Percentiles rank a stretch among this genome's conserved stretches.
Evolutionary conservation across 2,888 invertebrate genomes (phyloP).

Genomic region (Antitype chi): DNA sequence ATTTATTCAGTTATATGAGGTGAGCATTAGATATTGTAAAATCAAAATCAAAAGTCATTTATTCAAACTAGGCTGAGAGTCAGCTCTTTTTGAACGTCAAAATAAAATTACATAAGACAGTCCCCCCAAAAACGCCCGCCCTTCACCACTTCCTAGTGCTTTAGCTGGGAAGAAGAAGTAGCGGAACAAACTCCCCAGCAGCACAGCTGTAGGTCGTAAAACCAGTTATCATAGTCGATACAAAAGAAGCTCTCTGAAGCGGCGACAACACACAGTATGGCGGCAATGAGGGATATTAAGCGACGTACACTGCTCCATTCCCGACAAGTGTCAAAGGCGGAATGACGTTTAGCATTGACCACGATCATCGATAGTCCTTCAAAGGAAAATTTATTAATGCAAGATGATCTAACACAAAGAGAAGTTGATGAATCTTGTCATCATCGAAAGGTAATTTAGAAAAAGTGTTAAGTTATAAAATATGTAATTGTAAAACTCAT

Average conservation of each 20-base stretch:
- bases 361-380: too few species aligned
- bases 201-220: slow-evolving; percentile 22
- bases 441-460: neutral
- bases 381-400: neutral
- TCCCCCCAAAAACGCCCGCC: too few species aligned
- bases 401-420: slow-evolving; percentile 4
- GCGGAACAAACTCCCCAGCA: too few species aligned
- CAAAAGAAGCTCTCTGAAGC: slow-evolving; percentile 12
- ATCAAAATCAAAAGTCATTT: too few species aligned
- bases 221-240: slow-evolving; percentile 10
- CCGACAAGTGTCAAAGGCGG: neutral
- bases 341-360: slow-evolving; percentile 13
- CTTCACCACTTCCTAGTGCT: too few species aligned
- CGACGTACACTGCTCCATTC: neutral
- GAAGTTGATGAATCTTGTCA: neutral
- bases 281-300: slow-evolving; percentile 16
- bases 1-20: neutral
- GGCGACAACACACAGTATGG: neutral
- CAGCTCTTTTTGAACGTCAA: too few species aligned
- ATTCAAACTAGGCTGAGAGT: too few species aligned
- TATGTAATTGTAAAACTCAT: neutral
- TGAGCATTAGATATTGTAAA: too few species aligned
- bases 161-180: too few species aligned
- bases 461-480: neutral
- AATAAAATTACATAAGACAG: too few species aligned